phyloP scores from a whole-genome alignment of 2,797 vertebrate species.

The Lindbergichthys nudifrons region DNA sequence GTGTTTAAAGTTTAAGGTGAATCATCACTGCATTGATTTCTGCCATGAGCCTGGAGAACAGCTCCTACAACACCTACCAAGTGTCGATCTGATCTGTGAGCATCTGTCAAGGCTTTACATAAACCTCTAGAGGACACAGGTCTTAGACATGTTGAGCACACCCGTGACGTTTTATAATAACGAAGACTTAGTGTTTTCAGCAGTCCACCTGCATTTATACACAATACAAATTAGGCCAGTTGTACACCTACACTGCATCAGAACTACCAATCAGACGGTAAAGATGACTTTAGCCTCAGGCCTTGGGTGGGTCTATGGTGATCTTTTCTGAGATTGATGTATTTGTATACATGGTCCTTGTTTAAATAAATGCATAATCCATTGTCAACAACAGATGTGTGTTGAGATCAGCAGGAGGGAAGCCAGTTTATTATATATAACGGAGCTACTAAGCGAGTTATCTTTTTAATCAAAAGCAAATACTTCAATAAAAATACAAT shows the following conservation, averaged over 20 bases:
- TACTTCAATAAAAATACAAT: no score
- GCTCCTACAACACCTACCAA: constrained; percentile 20
- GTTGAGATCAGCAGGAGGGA: no score
- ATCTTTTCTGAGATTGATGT: no score
- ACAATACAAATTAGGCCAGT: not conserved
- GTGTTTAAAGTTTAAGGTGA: constrained; percentile 33
- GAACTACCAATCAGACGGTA: not conserved
- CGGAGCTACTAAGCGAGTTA: no score
- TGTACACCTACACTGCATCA: not conserved
- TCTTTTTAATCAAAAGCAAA: no score
- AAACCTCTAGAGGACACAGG: constrained; percentile 9
- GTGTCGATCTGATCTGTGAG: constrained; percentile 10
- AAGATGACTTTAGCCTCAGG: no score
- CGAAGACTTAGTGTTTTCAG: not conserved
- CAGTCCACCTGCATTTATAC: not conserved
- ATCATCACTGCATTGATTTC: constrained; percentile 36
- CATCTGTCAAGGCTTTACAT: constrained; percentile 18
- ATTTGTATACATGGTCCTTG: no score
- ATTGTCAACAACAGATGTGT: no score
- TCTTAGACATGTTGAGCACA: not conserved
- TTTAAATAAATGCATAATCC: no score
- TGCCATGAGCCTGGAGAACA: constrained; percentile 10
- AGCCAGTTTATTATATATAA: no score
- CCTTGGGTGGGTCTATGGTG: no score
- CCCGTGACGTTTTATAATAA: constrained; percentile 8